Conservation (phyloP, 2,797 vertebrate species). For the Sebastes kiyomatsui region DNA sequence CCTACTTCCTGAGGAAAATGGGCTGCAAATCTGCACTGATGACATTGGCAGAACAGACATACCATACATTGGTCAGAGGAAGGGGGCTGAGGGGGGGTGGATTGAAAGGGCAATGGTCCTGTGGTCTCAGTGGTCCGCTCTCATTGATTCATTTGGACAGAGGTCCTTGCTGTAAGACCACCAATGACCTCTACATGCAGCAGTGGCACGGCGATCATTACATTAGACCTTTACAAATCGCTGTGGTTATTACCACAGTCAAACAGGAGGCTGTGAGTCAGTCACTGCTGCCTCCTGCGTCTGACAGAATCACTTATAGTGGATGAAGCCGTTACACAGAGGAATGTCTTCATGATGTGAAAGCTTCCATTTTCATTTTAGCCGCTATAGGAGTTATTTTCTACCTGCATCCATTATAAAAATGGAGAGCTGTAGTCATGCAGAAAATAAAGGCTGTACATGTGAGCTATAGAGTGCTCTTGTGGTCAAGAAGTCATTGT, state of each 20-base stretch:
- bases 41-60: neutral
- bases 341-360: slow-evolving; percentile 26
- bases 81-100: neutral
- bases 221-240: slow-evolving; percentile 57
- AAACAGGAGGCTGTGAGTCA: slow-evolving; percentile 42
- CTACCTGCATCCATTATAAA: slow-evolving; percentile 5
- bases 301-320: slow-evolving; percentile 39
- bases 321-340: slow-evolving; percentile 17
- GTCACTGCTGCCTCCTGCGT: slow-evolving; percentile 26
- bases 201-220: slow-evolving; percentile 31
- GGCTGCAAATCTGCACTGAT: neutral
- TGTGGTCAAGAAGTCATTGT: neutral
- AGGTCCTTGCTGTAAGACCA: slow-evolving; percentile 42
- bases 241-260: slow-evolving; percentile 35
- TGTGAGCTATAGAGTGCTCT: slow-evolving; percentile 20
- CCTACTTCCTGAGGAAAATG: neutral
- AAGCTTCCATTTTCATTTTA: slow-evolving; percentile 41
- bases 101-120: slow-evolving; percentile 35
- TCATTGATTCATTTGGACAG: slow-evolving; percentile 56
- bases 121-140: slow-evolving; percentile 4
- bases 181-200: slow-evolving; percentile 44
- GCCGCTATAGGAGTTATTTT: neutral
- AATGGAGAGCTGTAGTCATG: slow-evolving; percentile 24
- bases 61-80: neutral
- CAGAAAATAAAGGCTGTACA: slow-evolving; percentile 27